Conservation (phyloP, 2,113 vertebrate species). For the Entomyzon cyanotis region DNA sequence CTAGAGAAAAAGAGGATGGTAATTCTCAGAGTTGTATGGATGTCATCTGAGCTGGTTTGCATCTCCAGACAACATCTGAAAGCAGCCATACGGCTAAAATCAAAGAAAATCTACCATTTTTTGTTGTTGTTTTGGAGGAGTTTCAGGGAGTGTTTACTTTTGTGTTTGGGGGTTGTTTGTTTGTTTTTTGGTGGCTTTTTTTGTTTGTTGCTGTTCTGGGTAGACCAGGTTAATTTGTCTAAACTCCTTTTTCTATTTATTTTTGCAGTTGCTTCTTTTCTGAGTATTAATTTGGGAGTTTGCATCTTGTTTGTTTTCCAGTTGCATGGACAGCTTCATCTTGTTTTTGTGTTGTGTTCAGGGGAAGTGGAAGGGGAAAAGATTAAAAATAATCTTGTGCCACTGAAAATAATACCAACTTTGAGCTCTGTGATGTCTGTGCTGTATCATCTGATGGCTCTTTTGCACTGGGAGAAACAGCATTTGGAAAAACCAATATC, state of each 20-base stretch:
- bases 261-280: background rate
- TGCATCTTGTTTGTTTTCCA: background rate
- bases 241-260: background rate
- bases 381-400: background rate
- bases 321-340: background rate
- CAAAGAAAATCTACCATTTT: background rate
- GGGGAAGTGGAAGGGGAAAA: background rate
- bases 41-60: background rate
- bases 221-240: background rate
- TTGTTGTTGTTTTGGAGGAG: background rate
- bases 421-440: background rate
- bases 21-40: accelerated
- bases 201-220: background rate
- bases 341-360: background rate
- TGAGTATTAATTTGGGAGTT: background rate
- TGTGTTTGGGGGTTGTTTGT: accelerated
- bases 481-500: accelerated
- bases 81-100: background rate
- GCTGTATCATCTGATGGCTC: background rate
- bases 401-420: background rate
- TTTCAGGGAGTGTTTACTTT: background rate
- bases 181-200: too few species aligned
- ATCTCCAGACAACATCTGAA: background rate
- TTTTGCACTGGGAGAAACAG: background rate
- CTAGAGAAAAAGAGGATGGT: background rate